These are phyloP conservation scores for Symphodus melops DNA, from an alignment of 2,113 vertebrate genomes.

Conservation along the genomic window DNA sequence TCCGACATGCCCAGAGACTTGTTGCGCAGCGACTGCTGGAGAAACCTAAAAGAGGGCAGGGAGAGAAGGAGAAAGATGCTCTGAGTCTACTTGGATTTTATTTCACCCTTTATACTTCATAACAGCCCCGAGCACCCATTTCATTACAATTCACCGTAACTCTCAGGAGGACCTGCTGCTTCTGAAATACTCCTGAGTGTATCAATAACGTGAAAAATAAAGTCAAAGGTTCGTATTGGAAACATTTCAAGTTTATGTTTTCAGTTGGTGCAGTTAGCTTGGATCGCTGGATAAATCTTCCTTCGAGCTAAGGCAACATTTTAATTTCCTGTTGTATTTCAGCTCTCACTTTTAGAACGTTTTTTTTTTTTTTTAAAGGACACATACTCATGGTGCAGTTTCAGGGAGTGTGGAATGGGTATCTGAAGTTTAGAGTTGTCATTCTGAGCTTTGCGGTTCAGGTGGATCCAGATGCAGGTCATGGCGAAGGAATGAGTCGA, in stretches of 20 bases:
- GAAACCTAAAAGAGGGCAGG: constrained; percentile 83
- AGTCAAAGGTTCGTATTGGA: no score
- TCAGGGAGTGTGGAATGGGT: constrained; percentile 97
- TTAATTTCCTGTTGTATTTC: background rate
- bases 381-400: constrained; percentile 94
- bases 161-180: no score
- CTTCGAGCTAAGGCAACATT: background rate
- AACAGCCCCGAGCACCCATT: background rate
- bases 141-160: background rate
- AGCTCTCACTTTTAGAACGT: no score
- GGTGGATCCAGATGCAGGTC: constrained; percentile 99
- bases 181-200: no score
- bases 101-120: no score
- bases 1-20: constrained; percentile 98
- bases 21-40: constrained; percentile 96
- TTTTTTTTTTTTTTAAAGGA: background rate
- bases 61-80: background rate
- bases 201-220: no score
- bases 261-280: no score
- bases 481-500: constrained; percentile 98
- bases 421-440: constrained; percentile 97
- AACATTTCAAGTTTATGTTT: no score
- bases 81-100: no score
- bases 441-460: constrained; percentile 98
- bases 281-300: background rate